These are phyloP conservation scores for Apotomis betuletana DNA, from an alignment of 2,888 invertebrate genomes.

Conservation along the genomic window DNA sequence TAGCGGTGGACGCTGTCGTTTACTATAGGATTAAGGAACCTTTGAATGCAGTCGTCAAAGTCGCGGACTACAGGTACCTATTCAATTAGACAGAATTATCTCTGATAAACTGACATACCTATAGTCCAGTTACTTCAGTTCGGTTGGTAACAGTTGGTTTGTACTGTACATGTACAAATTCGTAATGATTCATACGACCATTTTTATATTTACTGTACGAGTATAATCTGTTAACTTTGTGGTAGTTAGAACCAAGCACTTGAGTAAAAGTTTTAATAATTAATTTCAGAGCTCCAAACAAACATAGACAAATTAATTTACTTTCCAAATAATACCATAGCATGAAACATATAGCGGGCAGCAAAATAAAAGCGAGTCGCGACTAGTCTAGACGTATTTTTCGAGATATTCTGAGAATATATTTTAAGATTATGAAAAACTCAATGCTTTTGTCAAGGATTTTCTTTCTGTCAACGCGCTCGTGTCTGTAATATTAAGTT, in stretches of 20 bases:
- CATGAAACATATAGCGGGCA: slow-evolving; percentile 1
- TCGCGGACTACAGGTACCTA: slow-evolving; percentile 88
- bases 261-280: too few species aligned
- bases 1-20: slow-evolving; percentile 95
- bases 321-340: background rate
- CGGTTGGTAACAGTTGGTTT: too few species aligned
- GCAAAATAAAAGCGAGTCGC: background rate
- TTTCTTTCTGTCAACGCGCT: slow-evolving; percentile 8
- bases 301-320: background rate
- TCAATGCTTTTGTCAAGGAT: slow-evolving; percentile 17
- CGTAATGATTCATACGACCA: too few species aligned
- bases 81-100: background rate
- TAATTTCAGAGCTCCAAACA: too few species aligned
- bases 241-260: too few species aligned
- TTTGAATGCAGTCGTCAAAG: slow-evolving; percentile 88
- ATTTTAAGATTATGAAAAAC: slow-evolving; percentile 11
- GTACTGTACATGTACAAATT: too few species aligned
- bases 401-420: slow-evolving; percentile 5
- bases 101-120: too few species aligned
- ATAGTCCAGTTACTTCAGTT: too few species aligned
- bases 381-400: slow-evolving; percentile 25
- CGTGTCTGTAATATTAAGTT: slow-evolving; percentile 20
- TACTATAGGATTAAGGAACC: slow-evolving; percentile 93
- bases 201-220: too few species aligned
- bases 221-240: too few species aligned